These are phyloP conservation scores for Paramisgurnus dabryanus DNA, from an alignment of 2,113 vertebrate genomes.

Conservation along the genomic window DNA sequence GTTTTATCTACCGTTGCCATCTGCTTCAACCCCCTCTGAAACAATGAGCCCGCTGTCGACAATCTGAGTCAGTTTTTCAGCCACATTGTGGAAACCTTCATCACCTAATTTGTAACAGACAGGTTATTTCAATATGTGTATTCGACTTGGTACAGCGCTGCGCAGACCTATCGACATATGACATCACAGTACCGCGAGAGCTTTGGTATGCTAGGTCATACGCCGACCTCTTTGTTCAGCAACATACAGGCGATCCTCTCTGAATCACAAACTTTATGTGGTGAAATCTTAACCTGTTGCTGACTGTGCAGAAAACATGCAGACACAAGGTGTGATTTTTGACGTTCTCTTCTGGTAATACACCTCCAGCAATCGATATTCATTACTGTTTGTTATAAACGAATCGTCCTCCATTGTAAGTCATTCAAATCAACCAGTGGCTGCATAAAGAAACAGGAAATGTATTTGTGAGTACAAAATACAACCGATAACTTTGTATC, in stretches of 20 bases:
- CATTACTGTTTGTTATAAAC: neutral
- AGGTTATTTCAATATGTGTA: neutral
- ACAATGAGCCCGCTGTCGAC: slow-evolving; percentile 23
- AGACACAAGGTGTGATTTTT: neutral
- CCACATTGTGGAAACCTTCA: slow-evolving; percentile 4
- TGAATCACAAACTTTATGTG: neutral
- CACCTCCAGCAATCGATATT: slow-evolving; percentile 44
- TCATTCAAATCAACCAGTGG: neutral
- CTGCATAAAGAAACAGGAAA: neutral
- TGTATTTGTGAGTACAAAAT: neutral
- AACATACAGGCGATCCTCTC: neutral
- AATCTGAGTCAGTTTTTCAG: slow-evolving; percentile 46
- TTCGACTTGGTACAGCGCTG: too few relatives aligned
- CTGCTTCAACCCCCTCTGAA: neutral
- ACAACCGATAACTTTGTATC: too few relatives aligned
- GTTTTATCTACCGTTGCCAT: slow-evolving; percentile 22
- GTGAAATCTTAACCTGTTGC: neutral
- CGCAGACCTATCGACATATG: too few relatives aligned
- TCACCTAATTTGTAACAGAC: neutral
- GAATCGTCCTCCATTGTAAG: neutral
- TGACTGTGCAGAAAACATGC: neutral
- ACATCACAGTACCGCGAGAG: too few relatives aligned
- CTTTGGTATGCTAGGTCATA: too few relatives aligned
- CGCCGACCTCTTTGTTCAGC: too few relatives aligned
- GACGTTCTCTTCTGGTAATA: slow-evolving; percentile 35